Percentiles rank a stretch among this genome's conserved stretches.
These are phyloP conservation scores for Monochamus alternatus DNA, from an alignment of 2,888 invertebrate species.

Conservation along the genomic window DNA sequence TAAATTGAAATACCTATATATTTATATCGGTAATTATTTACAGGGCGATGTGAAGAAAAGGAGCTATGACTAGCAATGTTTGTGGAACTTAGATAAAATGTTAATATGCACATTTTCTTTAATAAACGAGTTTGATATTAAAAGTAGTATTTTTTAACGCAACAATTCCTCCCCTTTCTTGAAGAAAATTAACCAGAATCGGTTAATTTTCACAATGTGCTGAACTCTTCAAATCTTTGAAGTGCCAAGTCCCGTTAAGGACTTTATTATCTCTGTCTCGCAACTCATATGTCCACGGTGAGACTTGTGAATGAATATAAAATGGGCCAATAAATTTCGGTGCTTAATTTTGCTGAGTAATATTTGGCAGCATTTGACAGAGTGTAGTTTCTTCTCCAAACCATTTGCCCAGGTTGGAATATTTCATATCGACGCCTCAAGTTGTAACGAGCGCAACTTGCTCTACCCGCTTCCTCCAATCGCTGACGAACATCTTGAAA, in stretches of 20 bases:
- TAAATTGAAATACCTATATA: too few species aligned
- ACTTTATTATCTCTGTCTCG: not conserved
- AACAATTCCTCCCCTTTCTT: too few species aligned
- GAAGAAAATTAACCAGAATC: too few species aligned
- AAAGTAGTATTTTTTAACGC: too few species aligned
- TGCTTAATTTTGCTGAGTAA: not conserved
- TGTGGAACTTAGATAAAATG: too few species aligned
- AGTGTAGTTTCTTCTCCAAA: conserved; percentile 9
- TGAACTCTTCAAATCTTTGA: not conserved
- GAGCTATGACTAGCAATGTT: too few species aligned
- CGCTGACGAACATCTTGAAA: not conserved
- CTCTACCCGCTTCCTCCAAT: not conserved
- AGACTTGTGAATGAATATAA: not conserved
- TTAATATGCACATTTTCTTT: too few species aligned
- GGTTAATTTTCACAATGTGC: too few species aligned
- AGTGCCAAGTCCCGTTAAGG: not conserved
- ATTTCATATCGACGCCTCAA: conserved; percentile 1
- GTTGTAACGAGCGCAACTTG: not conserved
- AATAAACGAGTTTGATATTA: too few species aligned
- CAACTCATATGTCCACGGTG: not conserved
- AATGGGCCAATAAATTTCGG: conserved; percentile 8
- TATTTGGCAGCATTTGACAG: conserved; percentile 11
- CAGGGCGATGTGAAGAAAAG: too few species aligned
- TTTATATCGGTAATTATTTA: too few species aligned
- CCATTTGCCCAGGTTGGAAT: not conserved